phyloP scores from a whole-genome alignment of 2,113 vertebrate species.

The Psettodes erumei region DNA sequence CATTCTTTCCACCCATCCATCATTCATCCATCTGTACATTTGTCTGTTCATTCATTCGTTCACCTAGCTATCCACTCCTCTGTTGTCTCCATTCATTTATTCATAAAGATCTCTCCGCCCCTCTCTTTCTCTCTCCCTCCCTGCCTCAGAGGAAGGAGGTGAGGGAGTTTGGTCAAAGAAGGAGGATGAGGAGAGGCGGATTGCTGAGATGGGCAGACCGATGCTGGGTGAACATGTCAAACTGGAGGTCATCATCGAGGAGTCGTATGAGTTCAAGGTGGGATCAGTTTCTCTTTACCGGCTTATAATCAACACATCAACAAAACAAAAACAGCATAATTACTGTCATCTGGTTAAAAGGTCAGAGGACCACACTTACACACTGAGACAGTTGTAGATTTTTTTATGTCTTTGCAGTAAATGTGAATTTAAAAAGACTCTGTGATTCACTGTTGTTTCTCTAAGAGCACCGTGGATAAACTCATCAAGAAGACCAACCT shows the following conservation, averaged over 20 bases:
- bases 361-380: no score
- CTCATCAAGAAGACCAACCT: slow-evolving; percentile 99
- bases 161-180: slow-evolving; percentile 86
- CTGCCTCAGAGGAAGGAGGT: slow-evolving; percentile 83
- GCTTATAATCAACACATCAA: no score
- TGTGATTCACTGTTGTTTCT: no score
- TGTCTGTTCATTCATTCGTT: no score
- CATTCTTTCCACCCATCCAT: neutral
- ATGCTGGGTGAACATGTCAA: slow-evolving; percentile 89
- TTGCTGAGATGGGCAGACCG: slow-evolving; percentile 92
- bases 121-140: neutral
- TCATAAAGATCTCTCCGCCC: neutral
- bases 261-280: slow-evolving; percentile 99
- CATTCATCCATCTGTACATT: neutral
- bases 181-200: slow-evolving; percentile 91
- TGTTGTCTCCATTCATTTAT: neutral
- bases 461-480: slow-evolving; percentile 95
- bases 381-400: no score
- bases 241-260: slow-evolving; percentile 94
- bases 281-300: neutral
- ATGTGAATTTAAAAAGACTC: no score
- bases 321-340: no score
- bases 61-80: no score
- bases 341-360: no score
- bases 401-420: no score